Conservation (phyloP, 2,113 vertebrate species). For the Elaphurus davidianus region DNA sequence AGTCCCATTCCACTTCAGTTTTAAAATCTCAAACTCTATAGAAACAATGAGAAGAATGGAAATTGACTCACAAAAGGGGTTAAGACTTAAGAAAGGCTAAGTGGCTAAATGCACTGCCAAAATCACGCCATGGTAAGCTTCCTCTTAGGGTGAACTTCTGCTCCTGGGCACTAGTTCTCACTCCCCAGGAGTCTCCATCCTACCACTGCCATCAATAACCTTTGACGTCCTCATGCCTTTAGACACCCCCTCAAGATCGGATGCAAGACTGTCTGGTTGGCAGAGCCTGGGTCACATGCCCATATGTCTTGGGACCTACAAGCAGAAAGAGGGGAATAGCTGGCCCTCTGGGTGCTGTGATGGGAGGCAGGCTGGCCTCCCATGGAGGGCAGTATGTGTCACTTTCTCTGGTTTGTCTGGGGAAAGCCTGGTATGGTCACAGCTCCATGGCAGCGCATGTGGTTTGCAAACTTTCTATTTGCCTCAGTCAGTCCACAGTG, state of each 20-base stretch:
- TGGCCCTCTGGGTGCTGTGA: not conserved
- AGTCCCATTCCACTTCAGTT: not conserved
- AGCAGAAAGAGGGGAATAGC: not conserved
- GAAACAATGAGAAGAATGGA: not conserved
- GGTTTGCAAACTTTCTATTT: not conserved
- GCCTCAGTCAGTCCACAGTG: not conserved
- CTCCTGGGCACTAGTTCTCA: not conserved
- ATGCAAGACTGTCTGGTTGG: not conserved
- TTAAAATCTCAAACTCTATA: not conserved
- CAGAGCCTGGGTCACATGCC: not conserved
- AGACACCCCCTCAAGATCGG: not conserved
- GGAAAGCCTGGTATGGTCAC: not conserved
- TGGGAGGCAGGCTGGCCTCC: not conserved
- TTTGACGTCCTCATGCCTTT: not conserved
- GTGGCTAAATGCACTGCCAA: not conserved
- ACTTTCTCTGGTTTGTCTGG: not conserved
- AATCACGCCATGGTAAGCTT: not conserved
- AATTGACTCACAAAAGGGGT: not conserved
- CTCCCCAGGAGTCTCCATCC: too few relatives aligned
- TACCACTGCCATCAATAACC: not conserved
- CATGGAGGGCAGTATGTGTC: not conserved
- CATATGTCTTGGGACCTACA: not conserved
- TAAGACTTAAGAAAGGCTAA: not conserved
- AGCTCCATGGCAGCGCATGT: accelerated
- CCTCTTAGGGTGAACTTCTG: not conserved